These are phyloP conservation scores for Zeuzera pyrina DNA, from an alignment of 2,888 invertebrate species.

Conservation along the genomic window DNA sequence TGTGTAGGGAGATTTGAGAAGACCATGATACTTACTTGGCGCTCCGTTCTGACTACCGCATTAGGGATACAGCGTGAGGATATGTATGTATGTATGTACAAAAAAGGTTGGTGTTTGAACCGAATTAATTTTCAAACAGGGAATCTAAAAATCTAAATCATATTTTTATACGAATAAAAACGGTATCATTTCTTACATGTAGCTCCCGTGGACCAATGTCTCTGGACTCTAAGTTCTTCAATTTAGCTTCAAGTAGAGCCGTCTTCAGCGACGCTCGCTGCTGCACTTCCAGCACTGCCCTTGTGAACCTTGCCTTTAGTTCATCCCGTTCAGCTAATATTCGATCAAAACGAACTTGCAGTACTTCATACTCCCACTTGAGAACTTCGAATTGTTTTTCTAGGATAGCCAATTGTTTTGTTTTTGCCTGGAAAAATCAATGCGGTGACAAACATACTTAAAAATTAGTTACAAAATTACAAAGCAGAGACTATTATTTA, in stretches of 20 bases:
- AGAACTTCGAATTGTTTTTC: conserved; percentile 75
- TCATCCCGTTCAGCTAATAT: conserved; percentile 84
- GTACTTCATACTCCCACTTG: conserved; percentile 77
- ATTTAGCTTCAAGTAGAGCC: conserved; percentile 84
- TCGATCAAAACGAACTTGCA: conserved; percentile 85
- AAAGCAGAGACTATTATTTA: too few relatives aligned
- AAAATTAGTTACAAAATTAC: too few relatives aligned
- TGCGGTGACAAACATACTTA: too few relatives aligned
- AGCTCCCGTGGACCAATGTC: conserved; percentile 74
- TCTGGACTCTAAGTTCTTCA: conserved; percentile 78
- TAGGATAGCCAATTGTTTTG: conserved; percentile 59
- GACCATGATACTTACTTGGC: too few relatives aligned
- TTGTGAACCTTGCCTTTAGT: conserved; percentile 82
- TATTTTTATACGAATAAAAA: too few relatives aligned
- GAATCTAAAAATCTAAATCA: too few relatives aligned
- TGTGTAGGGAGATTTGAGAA: too few relatives aligned
- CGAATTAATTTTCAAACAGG: too few relatives aligned
- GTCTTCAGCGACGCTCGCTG: conserved; percentile 89
- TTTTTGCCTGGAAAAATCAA: conserved; percentile 59
- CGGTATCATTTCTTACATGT: conserved; percentile 52
- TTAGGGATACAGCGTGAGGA: too few relatives aligned
- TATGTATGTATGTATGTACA: too few relatives aligned
- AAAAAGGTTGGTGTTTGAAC: too few relatives aligned
- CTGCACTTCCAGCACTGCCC: conserved; percentile 89
- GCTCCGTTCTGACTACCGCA: too few relatives aligned